phyloP scores from a whole-genome alignment of 1,140 invertebrate species.

The Chrysopa pallens region DNA sequence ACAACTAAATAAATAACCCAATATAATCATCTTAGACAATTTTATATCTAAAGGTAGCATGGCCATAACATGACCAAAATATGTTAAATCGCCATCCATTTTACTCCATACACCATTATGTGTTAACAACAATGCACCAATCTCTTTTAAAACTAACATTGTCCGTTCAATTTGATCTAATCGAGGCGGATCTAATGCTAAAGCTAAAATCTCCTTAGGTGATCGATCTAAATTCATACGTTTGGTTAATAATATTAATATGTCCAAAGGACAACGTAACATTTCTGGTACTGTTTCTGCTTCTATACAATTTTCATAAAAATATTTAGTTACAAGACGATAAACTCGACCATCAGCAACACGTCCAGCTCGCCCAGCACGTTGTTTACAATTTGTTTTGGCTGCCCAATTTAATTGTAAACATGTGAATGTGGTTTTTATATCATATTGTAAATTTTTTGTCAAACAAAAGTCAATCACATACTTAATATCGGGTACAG shows the following conservation, averaged over 20 bases:
- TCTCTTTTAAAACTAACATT: conserved; percentile 72
- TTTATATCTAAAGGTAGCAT: conserved; percentile 65
- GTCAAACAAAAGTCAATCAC: conserved; percentile 93
- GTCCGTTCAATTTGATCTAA: conserved; percentile 63
- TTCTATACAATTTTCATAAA: conserved; percentile 40
- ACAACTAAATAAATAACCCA: conserved; percentile 75
- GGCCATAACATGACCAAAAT: conserved; percentile 69
- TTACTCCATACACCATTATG: conserved; percentile 27
- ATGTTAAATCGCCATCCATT: conserved; percentile 79
- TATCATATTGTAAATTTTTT: conserved; percentile 59
- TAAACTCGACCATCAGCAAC: conserved; percentile 75
- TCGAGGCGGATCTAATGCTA: conserved; percentile 77
- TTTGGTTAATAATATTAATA: conserved; percentile 72
- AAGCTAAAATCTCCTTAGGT: conserved; percentile 61
- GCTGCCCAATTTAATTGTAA: conserved; percentile 76
- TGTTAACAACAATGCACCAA: conserved; percentile 46
- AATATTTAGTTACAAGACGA: conserved; percentile 52
- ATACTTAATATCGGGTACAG: conserved; percentile 83
- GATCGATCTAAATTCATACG: conserved; percentile 58
- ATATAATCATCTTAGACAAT: conserved; percentile 66
- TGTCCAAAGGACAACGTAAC: conserved; percentile 59
- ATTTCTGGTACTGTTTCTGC: conserved; percentile 57
- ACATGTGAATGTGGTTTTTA: conserved; percentile 56
- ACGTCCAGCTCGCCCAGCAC: conserved; percentile 78
- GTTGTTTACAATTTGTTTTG: conserved; percentile 73